Percentiles rank a stretch among this genome's conserved stretches.
Evolutionary conservation across 2,797 vertebrate genomes (phyloP).

Genomic region (Enteromius treurensis): DNA sequence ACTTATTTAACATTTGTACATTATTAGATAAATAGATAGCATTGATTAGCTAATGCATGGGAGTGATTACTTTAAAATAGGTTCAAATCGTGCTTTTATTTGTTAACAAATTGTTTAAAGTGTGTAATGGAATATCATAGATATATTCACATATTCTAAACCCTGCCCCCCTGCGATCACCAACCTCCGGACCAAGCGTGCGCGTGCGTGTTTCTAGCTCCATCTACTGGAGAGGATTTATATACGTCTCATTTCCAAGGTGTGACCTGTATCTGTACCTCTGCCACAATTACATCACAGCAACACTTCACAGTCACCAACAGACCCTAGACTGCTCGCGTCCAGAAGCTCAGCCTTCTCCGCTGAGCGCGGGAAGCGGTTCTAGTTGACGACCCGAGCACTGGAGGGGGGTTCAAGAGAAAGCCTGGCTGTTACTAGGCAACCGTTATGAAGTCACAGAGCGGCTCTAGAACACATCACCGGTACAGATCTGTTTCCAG

Average conservation of each 20-base stretch:
- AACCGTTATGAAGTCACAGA: constrained; percentile 39
- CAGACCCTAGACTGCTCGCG: background rate
- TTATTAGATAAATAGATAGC: background rate
- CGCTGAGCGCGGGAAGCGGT: background rate
- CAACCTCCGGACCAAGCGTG: background rate
- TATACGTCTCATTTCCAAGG: background rate
- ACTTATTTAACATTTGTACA: too few species aligned
- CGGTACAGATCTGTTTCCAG: constrained; percentile 43
- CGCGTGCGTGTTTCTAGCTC: background rate
- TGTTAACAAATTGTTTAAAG: background rate
- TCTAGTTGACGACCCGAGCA: background rate
- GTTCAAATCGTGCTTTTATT: background rate
- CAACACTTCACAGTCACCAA: background rate
- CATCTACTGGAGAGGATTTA: background rate
- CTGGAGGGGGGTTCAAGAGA: constrained; percentile 34
- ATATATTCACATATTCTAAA: too few species aligned
- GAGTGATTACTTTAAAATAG: background rate
- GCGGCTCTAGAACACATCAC: constrained; percentile 37
- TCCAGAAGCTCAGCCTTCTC: background rate
- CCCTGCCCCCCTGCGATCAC: too few species aligned
- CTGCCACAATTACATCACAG: background rate
- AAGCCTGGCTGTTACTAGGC: constrained; percentile 53
- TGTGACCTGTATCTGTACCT: constrained; percentile 26
- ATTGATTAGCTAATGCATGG: background rate
- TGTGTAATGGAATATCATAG: too few species aligned